These are phyloP conservation scores for Meda fulgida DNA, from an alignment of 2,797 vertebrate species.

Conservation along the genomic window DNA sequence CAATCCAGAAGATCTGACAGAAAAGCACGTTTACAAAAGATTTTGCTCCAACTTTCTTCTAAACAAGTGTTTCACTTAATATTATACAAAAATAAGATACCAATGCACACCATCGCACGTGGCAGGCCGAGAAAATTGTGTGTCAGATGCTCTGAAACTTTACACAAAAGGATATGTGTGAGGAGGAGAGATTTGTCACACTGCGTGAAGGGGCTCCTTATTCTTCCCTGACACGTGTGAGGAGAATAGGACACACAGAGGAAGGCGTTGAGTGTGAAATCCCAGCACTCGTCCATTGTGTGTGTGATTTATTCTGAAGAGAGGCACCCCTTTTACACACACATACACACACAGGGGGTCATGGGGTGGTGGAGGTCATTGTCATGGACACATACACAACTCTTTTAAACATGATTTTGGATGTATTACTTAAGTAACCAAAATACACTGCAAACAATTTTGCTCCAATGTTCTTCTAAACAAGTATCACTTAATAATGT, in stretches of 20 bases:
- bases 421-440: background rate
- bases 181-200: slow-evolving; percentile 81
- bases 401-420: background rate
- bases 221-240: slow-evolving; percentile 72
- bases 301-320: slow-evolving; percentile 72
- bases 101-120: background rate
- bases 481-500: too few species aligned
- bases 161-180: slow-evolving; percentile 80
- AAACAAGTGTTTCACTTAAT: slow-evolving; percentile 54
- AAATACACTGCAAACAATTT: too few species aligned
- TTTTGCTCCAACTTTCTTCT: slow-evolving; percentile 73
- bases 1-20: slow-evolving; percentile 83
- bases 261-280: slow-evolving; percentile 77
- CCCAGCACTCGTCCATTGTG: slow-evolving; percentile 75
- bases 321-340: slow-evolving; percentile 61
- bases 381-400: slow-evolving; percentile 1
- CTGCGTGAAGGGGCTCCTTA: slow-evolving; percentile 46
- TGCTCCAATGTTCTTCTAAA: too few species aligned
- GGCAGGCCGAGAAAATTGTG: background rate
- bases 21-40: slow-evolving; percentile 79
- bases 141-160: slow-evolving; percentile 63
- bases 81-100: slow-evolving; percentile 51
- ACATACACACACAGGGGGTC: slow-evolving; percentile 23
- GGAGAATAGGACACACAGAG: slow-evolving; percentile 73
- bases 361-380: slow-evolving; percentile 21